A percentile compares a stretch with the other conserved stretches of the same genome.
phyloP scores from a whole-genome alignment of 2,797 vertebrate genomes.

The Xenopus petersii region DNA sequence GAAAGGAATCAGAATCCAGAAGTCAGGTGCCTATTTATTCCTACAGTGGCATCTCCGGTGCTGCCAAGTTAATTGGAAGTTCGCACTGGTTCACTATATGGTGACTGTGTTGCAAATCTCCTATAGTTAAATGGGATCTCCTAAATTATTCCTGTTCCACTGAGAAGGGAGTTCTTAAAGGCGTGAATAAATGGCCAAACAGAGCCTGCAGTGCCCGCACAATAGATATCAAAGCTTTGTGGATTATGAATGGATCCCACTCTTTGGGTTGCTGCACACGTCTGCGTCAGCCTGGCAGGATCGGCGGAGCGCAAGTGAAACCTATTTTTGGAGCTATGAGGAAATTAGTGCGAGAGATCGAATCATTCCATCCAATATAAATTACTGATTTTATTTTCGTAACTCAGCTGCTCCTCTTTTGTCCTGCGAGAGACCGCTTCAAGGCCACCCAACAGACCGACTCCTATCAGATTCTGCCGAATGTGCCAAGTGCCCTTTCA shows the following conservation, averaged over 20 bases:
- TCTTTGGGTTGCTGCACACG: conserved; percentile 68
- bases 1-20: conserved; percentile 1
- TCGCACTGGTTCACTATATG: conserved; percentile 38
- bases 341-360: conserved; percentile 47
- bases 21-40: not conserved
- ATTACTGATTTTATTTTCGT: not conserved
- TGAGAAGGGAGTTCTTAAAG: conserved; percentile 36
- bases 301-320: conserved; percentile 59
- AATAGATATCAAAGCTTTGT: conserved; percentile 62
- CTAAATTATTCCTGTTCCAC: conserved; percentile 44
- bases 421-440: conserved; percentile 11
- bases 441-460: not conserved
- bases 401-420: not conserved
- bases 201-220: conserved; percentile 60
- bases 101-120: conserved; percentile 25
- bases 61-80: conserved; percentile 16
- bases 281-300: conserved; percentile 52
- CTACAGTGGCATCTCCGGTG: not conserved
- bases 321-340: conserved; percentile 53
- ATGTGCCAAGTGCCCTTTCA: too few relatives aligned
- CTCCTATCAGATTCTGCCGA: too few relatives aligned
- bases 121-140: conserved; percentile 46
- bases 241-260: conserved; percentile 59
- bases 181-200: conserved; percentile 51
- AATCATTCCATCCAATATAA: conserved; percentile 19